These are phyloP conservation scores for Cryptotis parvus DNA, from an alignment of 2,113 vertebrate genomes.

Conservation along the genomic window DNA sequence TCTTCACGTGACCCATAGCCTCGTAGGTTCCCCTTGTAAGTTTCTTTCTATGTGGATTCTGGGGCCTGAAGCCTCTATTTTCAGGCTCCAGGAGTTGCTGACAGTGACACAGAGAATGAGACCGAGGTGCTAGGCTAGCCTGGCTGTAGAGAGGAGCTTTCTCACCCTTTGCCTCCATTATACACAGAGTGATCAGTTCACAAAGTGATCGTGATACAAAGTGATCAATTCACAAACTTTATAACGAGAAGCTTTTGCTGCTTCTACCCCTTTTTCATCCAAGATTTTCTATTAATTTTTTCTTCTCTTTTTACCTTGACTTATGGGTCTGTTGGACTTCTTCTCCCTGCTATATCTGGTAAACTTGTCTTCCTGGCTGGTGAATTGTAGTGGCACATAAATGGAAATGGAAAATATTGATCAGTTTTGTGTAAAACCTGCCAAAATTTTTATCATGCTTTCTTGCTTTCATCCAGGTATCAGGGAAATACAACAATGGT, in stretches of 20 bases:
- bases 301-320: conserved; percentile 26
- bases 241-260: neutral
- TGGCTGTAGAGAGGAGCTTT: neutral
- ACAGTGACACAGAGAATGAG: neutral
- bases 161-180: accelerated
- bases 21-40: neutral
- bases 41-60: neutral
- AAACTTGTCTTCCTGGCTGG: neutral
- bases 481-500: conserved; percentile 29
- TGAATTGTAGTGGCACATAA: conserved; percentile 63
- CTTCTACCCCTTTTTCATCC: neutral
- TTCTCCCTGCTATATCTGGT: neutral
- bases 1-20: neutral
- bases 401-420: conserved; percentile 70
- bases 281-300: conserved; percentile 5
- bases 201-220: too few species aligned
- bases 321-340: neutral
- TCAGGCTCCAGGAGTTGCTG: neutral
- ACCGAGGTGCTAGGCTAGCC: neutral
- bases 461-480: conserved; percentile 47
- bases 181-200: too few species aligned
- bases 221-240: neutral
- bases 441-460: conserved; percentile 55
- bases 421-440: conserved; percentile 51
- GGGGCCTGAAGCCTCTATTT: neutral